Conservation (phyloP, 2,797 vertebrate species). For the Falco cherrug region DNA sequence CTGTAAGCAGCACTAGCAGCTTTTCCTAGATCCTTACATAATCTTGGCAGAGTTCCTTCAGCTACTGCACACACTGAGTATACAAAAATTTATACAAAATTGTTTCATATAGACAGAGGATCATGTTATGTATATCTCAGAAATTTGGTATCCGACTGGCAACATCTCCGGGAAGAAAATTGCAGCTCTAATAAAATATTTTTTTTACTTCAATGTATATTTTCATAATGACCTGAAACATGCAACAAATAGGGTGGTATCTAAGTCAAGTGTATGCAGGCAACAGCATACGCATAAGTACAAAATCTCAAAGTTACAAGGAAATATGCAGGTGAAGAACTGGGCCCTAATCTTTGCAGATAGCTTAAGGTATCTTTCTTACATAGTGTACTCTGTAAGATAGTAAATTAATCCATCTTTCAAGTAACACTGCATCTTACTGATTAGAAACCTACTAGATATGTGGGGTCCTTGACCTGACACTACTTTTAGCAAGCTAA, state of each 20-base stretch:
- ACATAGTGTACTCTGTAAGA: not conserved
- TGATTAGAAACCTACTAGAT: not conserved
- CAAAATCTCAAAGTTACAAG: not conserved
- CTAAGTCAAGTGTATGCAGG: not conserved
- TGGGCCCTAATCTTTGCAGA: not conserved
- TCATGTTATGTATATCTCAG: not conserved
- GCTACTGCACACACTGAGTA: not conserved
- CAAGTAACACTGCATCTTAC: not conserved
- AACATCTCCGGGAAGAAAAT: not conserved
- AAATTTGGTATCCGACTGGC: not conserved
- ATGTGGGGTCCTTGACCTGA: not conserved
- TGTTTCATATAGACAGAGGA: not conserved
- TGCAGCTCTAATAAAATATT: not conserved
- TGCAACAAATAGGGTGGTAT: not conserved
- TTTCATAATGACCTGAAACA: not conserved
- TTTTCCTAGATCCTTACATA: not conserved
- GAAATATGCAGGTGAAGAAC: not conserved
- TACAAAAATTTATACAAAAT: not conserved
- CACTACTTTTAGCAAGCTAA: not conserved
- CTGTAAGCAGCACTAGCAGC: not conserved
- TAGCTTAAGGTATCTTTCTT: not conserved
- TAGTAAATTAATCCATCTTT: not conserved
- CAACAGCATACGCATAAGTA: not conserved
- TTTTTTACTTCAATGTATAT: not conserved
- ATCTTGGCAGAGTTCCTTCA: not conserved